Conservation (phyloP, 2,113 vertebrate genomes). For the Crypturellus undulatus region DNA sequence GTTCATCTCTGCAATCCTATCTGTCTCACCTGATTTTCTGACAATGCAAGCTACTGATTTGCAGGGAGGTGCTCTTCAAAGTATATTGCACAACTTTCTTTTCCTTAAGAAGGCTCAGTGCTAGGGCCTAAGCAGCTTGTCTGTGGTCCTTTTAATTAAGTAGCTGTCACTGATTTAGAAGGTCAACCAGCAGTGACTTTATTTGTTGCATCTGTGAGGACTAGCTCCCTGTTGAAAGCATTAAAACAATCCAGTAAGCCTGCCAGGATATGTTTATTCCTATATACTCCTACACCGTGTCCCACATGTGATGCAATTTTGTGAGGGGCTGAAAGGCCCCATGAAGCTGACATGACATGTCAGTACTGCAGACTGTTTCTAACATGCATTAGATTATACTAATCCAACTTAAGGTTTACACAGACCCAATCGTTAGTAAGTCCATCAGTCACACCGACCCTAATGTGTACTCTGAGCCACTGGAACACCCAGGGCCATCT, state of each 20-base stretch:
- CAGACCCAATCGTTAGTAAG: conserved; percentile 61
- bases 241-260: conserved; percentile 13
- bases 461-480: conserved; percentile 10
- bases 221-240: background rate
- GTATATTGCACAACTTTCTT: background rate
- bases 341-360: background rate
- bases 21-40: background rate
- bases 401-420: conserved; percentile 62
- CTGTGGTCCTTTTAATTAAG: conserved; percentile 48
- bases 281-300: background rate
- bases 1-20: background rate
- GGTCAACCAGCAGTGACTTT: conserved; percentile 50
- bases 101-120: conserved; percentile 32
- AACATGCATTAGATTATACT: conserved; percentile 39
- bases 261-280: conserved; percentile 23
- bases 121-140: conserved; percentile 35
- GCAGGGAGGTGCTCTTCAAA: conserved; percentile 4
- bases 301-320: background rate
- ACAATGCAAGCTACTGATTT: background rate
- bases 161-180: conserved; percentile 42
- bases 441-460: conserved; percentile 24
- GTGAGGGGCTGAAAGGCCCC: background rate
- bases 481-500: conserved; percentile 51
- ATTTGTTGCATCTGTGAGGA: background rate
- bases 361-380: conserved; percentile 34